Evolutionary conservation across 2,113 vertebrate species (phyloP).

Genomic region (Nanorana parkeri): DNA sequence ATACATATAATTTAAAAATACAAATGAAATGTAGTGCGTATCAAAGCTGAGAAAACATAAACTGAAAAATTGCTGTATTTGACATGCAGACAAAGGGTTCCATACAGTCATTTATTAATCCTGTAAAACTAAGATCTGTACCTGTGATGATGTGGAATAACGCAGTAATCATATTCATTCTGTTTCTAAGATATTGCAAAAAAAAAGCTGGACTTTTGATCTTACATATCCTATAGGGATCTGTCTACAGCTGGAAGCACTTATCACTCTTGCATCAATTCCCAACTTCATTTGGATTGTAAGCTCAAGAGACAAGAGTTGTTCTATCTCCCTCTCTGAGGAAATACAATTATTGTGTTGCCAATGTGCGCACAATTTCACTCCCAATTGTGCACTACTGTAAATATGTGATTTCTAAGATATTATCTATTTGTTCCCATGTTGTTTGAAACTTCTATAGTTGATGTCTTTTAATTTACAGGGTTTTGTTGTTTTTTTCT

Average conservation of each 20-base stretch:
- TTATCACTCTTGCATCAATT: conserved; percentile 39
- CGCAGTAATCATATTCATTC: neutral
- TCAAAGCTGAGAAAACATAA: too few species aligned
- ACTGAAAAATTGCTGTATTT: too few species aligned
- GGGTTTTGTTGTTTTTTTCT: too few species aligned
- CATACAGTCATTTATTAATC: too few species aligned
- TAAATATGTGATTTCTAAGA: neutral
- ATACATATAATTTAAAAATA: too few species aligned
- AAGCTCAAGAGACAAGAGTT: conserved; percentile 10
- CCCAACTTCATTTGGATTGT: conserved; percentile 27
- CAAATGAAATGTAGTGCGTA: too few species aligned
- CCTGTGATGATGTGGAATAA: neutral
- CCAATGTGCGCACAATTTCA: neutral
- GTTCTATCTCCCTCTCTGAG: conserved; percentile 21
- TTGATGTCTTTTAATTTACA: too few species aligned
- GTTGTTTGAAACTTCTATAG: neutral
- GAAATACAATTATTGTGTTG: conserved; percentile 30
- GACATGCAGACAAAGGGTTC: too few species aligned
- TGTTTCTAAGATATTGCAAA: neutral
- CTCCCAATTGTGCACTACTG: conserved; percentile 5
- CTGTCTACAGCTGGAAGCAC: conserved; percentile 20
- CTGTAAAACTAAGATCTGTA: neutral
- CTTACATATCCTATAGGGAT: conserved; percentile 11
- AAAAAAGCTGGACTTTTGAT: conserved; percentile 1
- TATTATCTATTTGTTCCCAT: neutral